Percentiles rank a stretch among this genome's conserved stretches.
These are phyloP conservation scores for Micrasema longulum DNA, from an alignment of 1,140 invertebrate species.

Conservation along the genomic window DNA sequence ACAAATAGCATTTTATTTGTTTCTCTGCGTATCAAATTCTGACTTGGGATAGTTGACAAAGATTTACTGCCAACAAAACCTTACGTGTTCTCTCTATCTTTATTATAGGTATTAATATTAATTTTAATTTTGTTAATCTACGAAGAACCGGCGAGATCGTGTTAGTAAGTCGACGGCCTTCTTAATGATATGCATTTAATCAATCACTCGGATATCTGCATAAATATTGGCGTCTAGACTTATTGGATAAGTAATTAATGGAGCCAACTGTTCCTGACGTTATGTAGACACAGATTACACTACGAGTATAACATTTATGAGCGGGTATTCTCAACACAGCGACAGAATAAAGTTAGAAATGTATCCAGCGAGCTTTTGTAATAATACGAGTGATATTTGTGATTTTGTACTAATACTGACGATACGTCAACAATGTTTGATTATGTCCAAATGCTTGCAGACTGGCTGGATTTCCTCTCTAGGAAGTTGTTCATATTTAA, in stretches of 20 bases:
- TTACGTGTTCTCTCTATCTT: background rate
- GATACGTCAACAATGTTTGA: no score
- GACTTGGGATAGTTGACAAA: background rate
- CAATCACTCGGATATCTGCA: slow-evolving; percentile 2
- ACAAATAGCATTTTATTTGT: slow-evolving; percentile 11
- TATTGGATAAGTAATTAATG: slow-evolving; percentile 4
- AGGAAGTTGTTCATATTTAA: no score
- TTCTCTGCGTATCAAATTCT: slow-evolving; percentile 21
- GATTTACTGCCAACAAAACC: slow-evolving; percentile 2
- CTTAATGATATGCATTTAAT: slow-evolving; percentile 3
- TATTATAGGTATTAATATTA: no score
- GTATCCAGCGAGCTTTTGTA: no score
- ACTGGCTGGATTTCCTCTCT: no score
- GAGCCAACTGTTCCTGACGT: slow-evolving; percentile 1
- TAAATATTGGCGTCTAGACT: slow-evolving; percentile 10
- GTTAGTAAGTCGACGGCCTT: background rate
- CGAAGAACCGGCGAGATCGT: slow-evolving; percentile 1
- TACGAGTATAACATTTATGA: no score
- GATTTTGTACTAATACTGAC: no score
- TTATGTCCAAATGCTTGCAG: no score
- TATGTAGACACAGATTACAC: background rate
- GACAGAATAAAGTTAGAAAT: no score
- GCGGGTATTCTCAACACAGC: background rate
- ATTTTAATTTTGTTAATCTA: background rate
- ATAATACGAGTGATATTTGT: no score